These are phyloP conservation scores for Micrasema minimum DNA, from an alignment of 1,140 invertebrate species.

Conservation along the genomic window DNA sequence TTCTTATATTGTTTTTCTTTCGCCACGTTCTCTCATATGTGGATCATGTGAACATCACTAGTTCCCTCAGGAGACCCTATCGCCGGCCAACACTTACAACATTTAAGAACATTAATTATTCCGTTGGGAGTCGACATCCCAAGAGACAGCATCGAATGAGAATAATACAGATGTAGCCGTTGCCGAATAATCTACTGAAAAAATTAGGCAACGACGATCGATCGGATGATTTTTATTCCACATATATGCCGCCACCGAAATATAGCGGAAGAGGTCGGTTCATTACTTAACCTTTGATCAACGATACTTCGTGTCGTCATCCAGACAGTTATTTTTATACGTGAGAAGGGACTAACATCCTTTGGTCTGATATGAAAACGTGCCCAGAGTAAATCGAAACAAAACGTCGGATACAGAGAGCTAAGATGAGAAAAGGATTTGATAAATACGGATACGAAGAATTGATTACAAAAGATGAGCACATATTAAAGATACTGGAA, in stretches of 20 bases:
- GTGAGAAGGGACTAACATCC: constrained; percentile 16
- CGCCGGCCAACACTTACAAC: no score
- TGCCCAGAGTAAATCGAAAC: constrained; percentile 16
- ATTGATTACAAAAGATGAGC: constrained; percentile 15
- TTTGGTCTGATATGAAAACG: constrained; percentile 16
- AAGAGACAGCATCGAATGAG: no score
- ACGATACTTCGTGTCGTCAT: constrained; percentile 22
- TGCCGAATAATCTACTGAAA: no score
- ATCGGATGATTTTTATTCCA: background rate
- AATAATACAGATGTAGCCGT: no score
- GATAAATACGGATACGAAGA: constrained; percentile 11
- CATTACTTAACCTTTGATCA: constrained; percentile 39
- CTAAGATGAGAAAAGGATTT: no score
- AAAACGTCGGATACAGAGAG: constrained; percentile 32
- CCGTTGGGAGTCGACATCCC: no score
- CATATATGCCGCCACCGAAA: background rate
- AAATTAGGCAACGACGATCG: no score
- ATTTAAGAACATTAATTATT: no score
- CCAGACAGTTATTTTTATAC: constrained; percentile 32
- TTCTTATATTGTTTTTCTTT: no score
- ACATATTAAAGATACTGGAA: constrained; percentile 2
- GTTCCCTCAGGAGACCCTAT: no score
- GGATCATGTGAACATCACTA: no score
- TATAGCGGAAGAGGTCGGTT: background rate
- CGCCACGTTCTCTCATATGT: no score